phyloP scores from a whole-genome alignment of 92 coral and sea anemone species.

The Siderastrea radians region DNA sequence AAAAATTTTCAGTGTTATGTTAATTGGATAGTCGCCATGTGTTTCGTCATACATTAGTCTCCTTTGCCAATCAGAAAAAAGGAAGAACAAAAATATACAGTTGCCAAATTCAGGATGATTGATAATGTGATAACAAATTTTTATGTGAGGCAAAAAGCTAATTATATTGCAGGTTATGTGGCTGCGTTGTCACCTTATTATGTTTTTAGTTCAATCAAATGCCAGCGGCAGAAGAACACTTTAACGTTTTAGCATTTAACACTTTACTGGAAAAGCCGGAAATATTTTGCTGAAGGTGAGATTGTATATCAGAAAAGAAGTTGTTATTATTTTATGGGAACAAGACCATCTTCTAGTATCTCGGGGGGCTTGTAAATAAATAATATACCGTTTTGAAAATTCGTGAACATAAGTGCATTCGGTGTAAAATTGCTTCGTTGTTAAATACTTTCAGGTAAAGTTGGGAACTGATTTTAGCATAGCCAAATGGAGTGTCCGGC shows the following conservation, averaged over 20 bases:
- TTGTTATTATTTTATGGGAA: too few species aligned
- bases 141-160: not conserved
- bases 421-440: not conserved
- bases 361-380: not conserved
- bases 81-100: not conserved
- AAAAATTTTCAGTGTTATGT: too few species aligned
- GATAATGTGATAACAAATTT: not conserved
- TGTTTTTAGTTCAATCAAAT: not conserved
- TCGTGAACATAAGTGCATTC: not conserved
- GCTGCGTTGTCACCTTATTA: not conserved
- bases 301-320: too few species aligned
- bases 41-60: too few species aligned
- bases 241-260: too few species aligned
- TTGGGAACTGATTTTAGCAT: not conserved
- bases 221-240: too few species aligned
- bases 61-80: not conserved
- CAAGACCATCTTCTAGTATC: too few species aligned
- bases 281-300: too few species aligned
- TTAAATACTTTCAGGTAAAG: not conserved
- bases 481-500: not conserved
- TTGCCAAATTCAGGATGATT: not conserved
- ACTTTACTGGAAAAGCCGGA: too few species aligned
- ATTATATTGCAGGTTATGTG: not conserved
- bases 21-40: too few species aligned
- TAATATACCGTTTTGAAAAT: not conserved